Conservation (phyloP, 1,140 invertebrate genomes). For the Coenobita brevimanus region DNA sequence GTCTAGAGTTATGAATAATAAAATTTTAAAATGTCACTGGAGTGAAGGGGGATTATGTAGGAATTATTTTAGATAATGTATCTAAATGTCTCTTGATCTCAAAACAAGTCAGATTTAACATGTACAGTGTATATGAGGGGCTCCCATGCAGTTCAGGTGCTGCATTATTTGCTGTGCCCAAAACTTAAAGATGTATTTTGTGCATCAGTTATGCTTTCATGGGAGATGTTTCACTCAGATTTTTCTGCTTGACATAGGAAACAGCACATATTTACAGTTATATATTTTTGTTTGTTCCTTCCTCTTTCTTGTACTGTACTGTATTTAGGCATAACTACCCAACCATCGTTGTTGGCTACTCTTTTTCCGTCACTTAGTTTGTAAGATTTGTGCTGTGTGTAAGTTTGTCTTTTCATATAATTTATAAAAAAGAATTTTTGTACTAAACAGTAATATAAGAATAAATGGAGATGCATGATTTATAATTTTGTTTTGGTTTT, state of each 20-base stretch:
- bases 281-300: conserved; percentile 40
- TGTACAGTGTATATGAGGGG: conserved; percentile 47
- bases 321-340: conserved; percentile 43
- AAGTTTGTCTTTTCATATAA: conserved; percentile 66
- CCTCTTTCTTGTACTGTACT: conserved; percentile 35
- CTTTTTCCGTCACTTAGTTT: conserved; percentile 55
- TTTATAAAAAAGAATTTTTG: conserved; percentile 65
- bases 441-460: conserved; percentile 65
- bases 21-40: too few relatives aligned
- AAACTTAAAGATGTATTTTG: background rate
- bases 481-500: too few relatives aligned
- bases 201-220: conserved; percentile 17
- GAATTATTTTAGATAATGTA: conserved; percentile 38
- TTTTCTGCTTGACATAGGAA: conserved; percentile 39
- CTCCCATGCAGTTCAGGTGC: background rate
- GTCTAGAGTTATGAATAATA: too few relatives aligned
- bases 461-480: conserved; percentile 64
- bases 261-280: conserved; percentile 42
- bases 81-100: conserved; percentile 65
- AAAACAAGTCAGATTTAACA: conserved; percentile 48
- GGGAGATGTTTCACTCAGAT: conserved; percentile 27
- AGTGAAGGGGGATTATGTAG: too few relatives aligned
- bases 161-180: background rate
- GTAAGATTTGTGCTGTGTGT: conserved; percentile 60
- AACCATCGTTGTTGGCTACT: conserved; percentile 14